Conservation (phyloP, 2,797 vertebrate species). For the Poecilia gillii region DNA sequence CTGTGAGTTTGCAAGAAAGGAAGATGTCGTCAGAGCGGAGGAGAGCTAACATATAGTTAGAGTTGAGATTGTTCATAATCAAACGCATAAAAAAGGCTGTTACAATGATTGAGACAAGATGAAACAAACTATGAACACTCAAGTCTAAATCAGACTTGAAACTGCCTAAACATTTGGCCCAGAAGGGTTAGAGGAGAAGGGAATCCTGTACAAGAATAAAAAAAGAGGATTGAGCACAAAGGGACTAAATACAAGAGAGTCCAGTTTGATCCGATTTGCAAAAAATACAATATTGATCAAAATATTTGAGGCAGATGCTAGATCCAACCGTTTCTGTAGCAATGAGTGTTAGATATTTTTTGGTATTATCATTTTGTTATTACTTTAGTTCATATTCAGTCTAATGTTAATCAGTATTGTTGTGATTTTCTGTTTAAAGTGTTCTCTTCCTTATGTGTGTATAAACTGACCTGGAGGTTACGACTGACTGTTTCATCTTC, state of each 20-base stretch:
- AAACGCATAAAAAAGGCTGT: neutral
- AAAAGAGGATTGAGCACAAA: neutral
- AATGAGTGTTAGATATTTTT: no score
- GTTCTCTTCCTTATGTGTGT: no score
- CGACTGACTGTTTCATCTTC: no score
- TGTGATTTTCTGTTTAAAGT: no score
- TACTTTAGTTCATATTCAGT: no score
- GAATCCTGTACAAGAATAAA: neutral
- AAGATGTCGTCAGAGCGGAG: neutral
- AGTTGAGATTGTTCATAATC: neutral
- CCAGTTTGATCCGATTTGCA: neutral
- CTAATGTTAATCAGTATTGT: no score
- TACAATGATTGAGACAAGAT: neutral
- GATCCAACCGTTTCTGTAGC: neutral
- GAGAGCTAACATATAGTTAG: neutral
- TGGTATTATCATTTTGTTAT: no score
- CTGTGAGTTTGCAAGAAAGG: neutral
- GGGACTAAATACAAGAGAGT: no score
- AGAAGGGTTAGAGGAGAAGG: no score
- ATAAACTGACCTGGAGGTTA: no score
- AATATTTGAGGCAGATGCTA: neutral
- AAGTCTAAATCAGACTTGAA: neutral
- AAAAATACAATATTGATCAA: neutral
- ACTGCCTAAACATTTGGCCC: neutral
- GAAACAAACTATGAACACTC: neutral